These are phyloP conservation scores for Lepus oiostolus DNA, from an alignment of 2,797 vertebrate genomes.

Conservation along the genomic window DNA sequence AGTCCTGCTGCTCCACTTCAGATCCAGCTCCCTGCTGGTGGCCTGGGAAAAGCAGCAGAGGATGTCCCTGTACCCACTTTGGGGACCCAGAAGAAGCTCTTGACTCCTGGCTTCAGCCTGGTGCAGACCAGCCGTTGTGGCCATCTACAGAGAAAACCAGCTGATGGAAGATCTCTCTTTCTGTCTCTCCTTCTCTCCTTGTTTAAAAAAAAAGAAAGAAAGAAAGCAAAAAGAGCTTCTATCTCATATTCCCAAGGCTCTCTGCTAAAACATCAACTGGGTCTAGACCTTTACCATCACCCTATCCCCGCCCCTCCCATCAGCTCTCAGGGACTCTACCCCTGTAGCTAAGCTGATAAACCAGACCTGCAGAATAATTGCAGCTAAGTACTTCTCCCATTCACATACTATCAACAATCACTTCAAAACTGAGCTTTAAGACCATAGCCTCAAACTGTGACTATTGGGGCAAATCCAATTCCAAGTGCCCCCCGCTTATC, in stretches of 20 bases:
- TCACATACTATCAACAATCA: not conserved
- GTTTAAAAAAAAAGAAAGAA: no score
- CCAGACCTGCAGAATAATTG: not conserved
- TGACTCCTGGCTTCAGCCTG: no score
- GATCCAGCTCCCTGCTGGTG: no score
- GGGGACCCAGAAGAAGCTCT: no score
- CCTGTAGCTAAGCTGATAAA: not conserved
- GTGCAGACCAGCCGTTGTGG: no score
- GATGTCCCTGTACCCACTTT: no score
- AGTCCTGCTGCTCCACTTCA: no score
- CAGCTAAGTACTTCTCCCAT: not conserved
- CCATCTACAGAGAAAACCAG: no score
- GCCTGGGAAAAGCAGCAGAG: no score
- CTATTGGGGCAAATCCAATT: not conserved
- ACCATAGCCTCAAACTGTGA: not conserved
- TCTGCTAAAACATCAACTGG: not conserved
- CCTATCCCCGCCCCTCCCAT: not conserved
- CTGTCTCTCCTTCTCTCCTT: no score
- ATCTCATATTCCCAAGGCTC: not conserved
- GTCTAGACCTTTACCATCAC: not conserved
- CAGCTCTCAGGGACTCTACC: not conserved
- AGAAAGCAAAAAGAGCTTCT: not conserved
- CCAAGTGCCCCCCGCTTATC: not conserved
- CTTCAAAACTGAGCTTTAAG: not conserved
- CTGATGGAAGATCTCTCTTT: no score